phyloP scores from a whole-genome alignment of 2,113 vertebrate genomes.

The Phoenicopterus ruber region DNA sequence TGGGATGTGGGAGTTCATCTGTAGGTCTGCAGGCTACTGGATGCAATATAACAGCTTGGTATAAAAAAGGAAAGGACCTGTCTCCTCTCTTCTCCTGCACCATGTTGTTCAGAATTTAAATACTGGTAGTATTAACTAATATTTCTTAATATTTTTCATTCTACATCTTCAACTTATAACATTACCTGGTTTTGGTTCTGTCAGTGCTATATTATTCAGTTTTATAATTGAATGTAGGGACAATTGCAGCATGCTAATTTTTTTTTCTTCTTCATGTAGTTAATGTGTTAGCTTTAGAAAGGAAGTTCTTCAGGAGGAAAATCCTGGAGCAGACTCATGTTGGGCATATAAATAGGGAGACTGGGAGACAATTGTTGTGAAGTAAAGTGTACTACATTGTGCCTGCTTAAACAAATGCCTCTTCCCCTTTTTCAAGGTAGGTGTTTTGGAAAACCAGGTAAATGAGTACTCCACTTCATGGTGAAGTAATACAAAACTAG shows the following conservation, averaged over 20 bases:
- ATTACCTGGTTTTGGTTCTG: not conserved
- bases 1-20: not conserved
- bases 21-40: not conserved
- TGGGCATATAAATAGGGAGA: not conserved
- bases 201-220: not conserved
- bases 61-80: not conserved
- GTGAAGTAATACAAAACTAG: not conserved
- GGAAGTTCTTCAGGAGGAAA: not conserved
- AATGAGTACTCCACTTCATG: not conserved
- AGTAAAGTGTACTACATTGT: not conserved
- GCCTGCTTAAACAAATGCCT: not conserved
- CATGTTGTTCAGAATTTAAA: not conserved
- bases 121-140: not conserved
- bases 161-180: accelerated
- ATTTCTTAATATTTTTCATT: not conserved
- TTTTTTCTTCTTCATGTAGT: not conserved
- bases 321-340: not conserved
- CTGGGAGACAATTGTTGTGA: not conserved
- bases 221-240: not conserved
- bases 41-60: not conserved
- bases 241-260: not conserved
- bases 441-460: not conserved
- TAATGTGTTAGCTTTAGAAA: not conserved
- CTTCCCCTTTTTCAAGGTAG: not conserved
- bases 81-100: not conserved